phyloP scores from a whole-genome alignment of 2,888 invertebrate species.

The Chymomyza fuscimana region DNA sequence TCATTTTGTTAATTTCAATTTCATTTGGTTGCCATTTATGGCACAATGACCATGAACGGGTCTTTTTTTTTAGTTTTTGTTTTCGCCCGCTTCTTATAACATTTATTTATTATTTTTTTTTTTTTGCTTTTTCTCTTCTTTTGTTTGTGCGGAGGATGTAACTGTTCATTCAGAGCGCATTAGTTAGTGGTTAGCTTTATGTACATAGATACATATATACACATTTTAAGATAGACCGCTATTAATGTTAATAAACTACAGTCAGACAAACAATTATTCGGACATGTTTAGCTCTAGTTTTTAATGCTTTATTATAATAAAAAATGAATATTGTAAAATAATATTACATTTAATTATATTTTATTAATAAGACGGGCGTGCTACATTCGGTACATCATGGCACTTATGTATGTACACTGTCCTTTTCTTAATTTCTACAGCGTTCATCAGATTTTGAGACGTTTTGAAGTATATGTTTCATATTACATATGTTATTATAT shows the following conservation, averaged over 20 bases:
- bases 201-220: neutral
- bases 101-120: conserved; percentile 21
- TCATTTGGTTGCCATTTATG: conserved; percentile 77
- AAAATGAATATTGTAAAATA: no score
- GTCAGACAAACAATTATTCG: neutral
- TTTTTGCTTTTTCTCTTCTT: conserved; percentile 29
- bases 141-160: conserved; percentile 65
- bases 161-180: conserved; percentile 49
- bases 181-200: neutral
- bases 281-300: no score
- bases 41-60: conserved; percentile 76
- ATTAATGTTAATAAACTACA: neutral
- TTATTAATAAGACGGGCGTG: no score
- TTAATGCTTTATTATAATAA: no score
- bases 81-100: conserved; percentile 2
- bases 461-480: no score
- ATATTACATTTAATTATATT: no score
- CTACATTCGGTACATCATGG: no score
- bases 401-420: no score
- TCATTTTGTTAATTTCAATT: conserved; percentile 74
- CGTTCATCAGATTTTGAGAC: no score
- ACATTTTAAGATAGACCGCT: neutral
- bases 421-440: no score
- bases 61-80: conserved; percentile 42
- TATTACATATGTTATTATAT: no score